A percentile compares a stretch with the other conserved stretches of the same genome.
Evolutionary conservation across 2,888 invertebrate genomes (phyloP).

Genomic region (Pseudococcus jackbeardsleyi): DNA sequence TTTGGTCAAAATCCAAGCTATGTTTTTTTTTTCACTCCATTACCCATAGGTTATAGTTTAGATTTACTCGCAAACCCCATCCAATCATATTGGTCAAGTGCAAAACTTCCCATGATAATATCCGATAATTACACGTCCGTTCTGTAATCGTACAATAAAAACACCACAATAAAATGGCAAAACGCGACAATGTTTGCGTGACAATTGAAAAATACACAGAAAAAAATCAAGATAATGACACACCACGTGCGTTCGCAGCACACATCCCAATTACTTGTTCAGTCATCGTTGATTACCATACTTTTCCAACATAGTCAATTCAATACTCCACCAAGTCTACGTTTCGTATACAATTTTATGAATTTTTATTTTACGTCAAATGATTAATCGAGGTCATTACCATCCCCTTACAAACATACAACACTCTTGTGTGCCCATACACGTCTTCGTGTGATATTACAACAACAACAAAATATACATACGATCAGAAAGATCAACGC

Average conservation of each 20-base stretch:
- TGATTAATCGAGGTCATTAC: neutral
- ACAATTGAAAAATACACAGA: neutral
- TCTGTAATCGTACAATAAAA: constrained; percentile 12
- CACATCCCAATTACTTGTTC: neutral
- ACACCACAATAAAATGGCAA: neutral
- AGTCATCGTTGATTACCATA: neutral
- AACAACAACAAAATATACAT: neutral
- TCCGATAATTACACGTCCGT: neutral
- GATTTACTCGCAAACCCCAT: neutral
- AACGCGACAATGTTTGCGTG: constrained; percentile 22
- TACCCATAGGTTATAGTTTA: neutral
- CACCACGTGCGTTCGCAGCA: neutral
- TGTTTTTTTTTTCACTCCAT: no score
- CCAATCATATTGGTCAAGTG: neutral
- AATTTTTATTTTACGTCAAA: neutral
- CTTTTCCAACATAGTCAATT: neutral
- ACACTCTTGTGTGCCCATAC: neutral
- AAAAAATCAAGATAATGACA: neutral
- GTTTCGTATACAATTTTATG: neutral
- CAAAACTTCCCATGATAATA: constrained; percentile 12
- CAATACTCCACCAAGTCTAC: no score
- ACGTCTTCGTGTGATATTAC: neutral
- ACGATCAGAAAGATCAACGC: no score
- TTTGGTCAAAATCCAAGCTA: no score
- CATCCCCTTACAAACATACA: neutral